Base-by-base conservation (phyloP, 2,888 invertebrate species). In the Macrophya alboannulata region DNA sequence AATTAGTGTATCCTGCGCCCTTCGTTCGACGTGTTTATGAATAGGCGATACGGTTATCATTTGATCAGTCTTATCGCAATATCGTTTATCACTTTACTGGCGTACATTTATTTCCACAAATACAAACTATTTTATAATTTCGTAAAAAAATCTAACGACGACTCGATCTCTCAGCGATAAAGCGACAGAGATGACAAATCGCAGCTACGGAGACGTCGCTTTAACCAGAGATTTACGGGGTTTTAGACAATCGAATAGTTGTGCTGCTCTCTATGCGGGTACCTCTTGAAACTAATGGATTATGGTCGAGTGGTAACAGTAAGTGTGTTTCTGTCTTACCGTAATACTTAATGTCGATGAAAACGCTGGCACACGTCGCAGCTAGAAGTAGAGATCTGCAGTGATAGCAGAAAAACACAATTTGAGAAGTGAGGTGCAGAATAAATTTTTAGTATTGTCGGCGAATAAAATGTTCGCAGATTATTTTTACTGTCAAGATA, bases 111-210 rank as follows among this genome's bases (percentile, higher is more conserved):
- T 62, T 31, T 10, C 31, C 51, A 68, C 74, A 21, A 74, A 43
- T 74, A 45, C n/a, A 17, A 40, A n/a, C 10, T 68, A 68, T 68
- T 15, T 68, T 68, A 68, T 68, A 68, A 68, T 37, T 37, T 37
- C 37, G 68, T 37, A 68, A 68, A 68, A 68, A 37, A 68, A 37
- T 37, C 68, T 37, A 68, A 31, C 25, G 17, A 68, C 37, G 68
- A 68, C 55, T 68, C 15, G 37, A 17, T 68, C 37, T 12, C 25
- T 62, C 3, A 12, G 72, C 43, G 21, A 74, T 45, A 3, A 4
- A 62, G 74, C 74, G 45, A 74, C 74, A 74, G 74, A 12, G 74
- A 74, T 74, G 74, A 74, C 74, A 74, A 74, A 74, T 74, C 74
- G 21, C 74, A 74, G 21, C 40, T 74, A 10, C 25, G 21, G 3